Evolutionary conservation across 1,140 invertebrate species (phyloP).

Genomic region (Carposina sasakii): DNA sequence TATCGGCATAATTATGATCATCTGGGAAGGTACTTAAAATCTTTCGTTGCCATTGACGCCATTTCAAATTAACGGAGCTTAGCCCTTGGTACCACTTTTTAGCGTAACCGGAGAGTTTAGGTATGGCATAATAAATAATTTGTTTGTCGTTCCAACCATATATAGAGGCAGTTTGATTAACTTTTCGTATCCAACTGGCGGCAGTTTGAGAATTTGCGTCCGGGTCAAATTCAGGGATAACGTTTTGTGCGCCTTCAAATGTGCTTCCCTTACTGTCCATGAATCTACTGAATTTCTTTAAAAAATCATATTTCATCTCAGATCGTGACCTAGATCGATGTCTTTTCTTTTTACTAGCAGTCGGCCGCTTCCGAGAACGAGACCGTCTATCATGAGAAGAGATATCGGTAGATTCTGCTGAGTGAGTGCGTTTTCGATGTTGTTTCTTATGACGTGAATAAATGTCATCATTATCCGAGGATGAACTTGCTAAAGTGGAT

Average conservation of each 20-base stretch:
- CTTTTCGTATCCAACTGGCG: constrained; percentile 4
- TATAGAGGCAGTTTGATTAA: constrained; percentile 7
- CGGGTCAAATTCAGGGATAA: constrained; percentile 3
- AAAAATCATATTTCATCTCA: too few relatives aligned
- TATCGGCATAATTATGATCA: constrained; percentile 8
- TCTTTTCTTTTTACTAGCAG: too few relatives aligned
- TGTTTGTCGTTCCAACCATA: constrained; percentile 9
- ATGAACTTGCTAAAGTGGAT: too few relatives aligned
- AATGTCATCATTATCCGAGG: too few relatives aligned
- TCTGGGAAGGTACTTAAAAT: constrained; percentile 2
- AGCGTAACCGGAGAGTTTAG: constrained; percentile 3
- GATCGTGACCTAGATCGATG: too few relatives aligned
- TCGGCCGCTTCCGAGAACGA: too few relatives aligned
- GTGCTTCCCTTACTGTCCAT: too few relatives aligned
- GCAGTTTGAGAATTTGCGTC: not conserved
- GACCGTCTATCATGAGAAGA: too few relatives aligned
- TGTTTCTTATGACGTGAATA: too few relatives aligned
- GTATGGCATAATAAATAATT: constrained; percentile 5
- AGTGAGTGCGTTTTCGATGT: too few relatives aligned
- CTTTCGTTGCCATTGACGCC: constrained; percentile 5
- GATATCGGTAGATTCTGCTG: too few relatives aligned
- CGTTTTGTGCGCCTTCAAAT: constrained; percentile 8
- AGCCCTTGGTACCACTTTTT: constrained; percentile 6
- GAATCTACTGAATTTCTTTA: too few relatives aligned
- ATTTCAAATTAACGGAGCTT: not conserved